Conservation (phyloP, 2,888 invertebrate genomes). For the Agriopis aurantiaria region DNA sequence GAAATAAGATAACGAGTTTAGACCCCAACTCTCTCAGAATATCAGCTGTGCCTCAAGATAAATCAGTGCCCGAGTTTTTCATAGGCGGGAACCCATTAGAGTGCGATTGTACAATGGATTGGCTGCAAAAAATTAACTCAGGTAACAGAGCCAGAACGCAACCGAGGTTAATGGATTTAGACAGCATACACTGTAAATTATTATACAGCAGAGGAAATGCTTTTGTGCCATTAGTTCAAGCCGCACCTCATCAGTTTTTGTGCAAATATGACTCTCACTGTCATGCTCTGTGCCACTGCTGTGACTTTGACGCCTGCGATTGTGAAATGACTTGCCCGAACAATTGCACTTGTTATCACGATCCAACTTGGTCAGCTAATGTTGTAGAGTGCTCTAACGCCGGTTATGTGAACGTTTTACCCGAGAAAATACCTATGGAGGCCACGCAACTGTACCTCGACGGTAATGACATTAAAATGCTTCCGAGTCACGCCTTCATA, state of each 20-base stretch:
- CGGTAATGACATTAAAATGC: constrained; percentile 91
- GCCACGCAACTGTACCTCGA: constrained; percentile 95
- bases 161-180: constrained; percentile 93
- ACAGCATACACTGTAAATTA: constrained; percentile 93
- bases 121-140: constrained; percentile 93
- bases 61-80: constrained; percentile 92
- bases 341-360: constrained; percentile 95
- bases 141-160: constrained; percentile 92
- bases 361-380: constrained; percentile 94
- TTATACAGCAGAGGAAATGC: constrained; percentile 91
- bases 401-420: constrained; percentile 89
- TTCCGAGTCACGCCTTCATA: constrained; percentile 94
- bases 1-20: constrained; percentile 91
- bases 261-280: constrained; percentile 95
- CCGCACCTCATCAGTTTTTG: constrained; percentile 93
- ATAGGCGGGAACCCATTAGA: constrained; percentile 94
- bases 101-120: constrained; percentile 97
- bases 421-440: constrained; percentile 95
- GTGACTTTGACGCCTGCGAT: constrained; percentile 96
- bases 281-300: constrained; percentile 95
- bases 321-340: constrained; percentile 96
- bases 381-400: constrained; percentile 93
- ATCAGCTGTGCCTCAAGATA: constrained; percentile 90
- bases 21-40: constrained; percentile 92
- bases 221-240: constrained; percentile 91